phyloP scores from a whole-genome alignment of 2,113 vertebrate genomes.

The Colistium nudipinnis region DNA sequence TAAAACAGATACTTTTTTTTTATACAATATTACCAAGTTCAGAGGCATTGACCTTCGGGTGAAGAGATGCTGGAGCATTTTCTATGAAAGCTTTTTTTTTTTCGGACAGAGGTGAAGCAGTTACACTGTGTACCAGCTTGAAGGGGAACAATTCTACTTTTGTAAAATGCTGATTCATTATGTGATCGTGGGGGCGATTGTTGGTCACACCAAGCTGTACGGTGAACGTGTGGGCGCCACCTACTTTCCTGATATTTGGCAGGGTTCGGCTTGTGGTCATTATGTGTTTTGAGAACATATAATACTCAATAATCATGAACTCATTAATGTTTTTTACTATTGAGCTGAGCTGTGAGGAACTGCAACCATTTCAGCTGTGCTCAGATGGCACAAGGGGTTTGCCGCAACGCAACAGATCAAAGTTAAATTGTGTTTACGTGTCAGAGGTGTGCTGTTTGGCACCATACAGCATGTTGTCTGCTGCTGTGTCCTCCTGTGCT shows the following conservation, averaged over 20 bases:
- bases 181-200: neutral
- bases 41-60: constrained; percentile 10
- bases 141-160: neutral
- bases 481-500: neutral
- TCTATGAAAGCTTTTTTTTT: neutral
- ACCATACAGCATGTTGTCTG: neutral
- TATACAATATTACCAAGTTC: neutral
- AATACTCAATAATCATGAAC: no score
- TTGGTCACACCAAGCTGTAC: neutral
- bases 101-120: neutral
- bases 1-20: constrained; percentile 1
- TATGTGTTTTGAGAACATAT: neutral
- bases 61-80: neutral
- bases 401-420: neutral
- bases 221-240: neutral
- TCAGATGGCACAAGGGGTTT: neutral
- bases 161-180: neutral
- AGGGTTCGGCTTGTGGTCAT: neutral
- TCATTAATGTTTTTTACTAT: neutral
- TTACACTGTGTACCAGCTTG: neutral
- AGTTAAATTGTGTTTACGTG: constrained; percentile 1
- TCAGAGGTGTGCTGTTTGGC: neutral
- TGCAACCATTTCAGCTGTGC: neutral
- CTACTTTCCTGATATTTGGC: neutral
- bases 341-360: neutral